phyloP scores from a whole-genome alignment of 2,888 invertebrate species.

The Lysandra coridon region DNA sequence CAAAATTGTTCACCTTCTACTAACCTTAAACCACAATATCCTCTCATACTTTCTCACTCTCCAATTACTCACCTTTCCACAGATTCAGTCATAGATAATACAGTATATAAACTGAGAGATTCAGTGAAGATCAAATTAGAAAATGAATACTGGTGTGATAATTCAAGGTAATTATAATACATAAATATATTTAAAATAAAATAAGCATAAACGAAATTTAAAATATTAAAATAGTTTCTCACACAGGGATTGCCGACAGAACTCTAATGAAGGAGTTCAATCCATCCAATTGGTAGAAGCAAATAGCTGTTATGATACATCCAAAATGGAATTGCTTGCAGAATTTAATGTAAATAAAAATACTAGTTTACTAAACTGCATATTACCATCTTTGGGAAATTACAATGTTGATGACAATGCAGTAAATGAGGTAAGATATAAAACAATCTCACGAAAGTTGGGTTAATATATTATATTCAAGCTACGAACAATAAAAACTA shows the following conservation, averaged over 20 bases:
- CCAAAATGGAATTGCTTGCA: constrained; percentile 59
- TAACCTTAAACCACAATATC: not conserved
- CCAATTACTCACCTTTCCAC: constrained; percentile 31
- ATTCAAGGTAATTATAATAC: not conserved
- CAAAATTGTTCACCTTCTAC: not conserved
- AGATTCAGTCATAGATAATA: constrained; percentile 30
- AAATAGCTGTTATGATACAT: constrained; percentile 51
- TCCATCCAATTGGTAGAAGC: constrained; percentile 69
- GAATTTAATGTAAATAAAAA: constrained; percentile 68
- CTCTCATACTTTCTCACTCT: constrained; percentile 40
- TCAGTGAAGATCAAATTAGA: constrained; percentile 32
- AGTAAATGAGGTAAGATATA: constrained; percentile 57
- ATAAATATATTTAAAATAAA: not conserved
- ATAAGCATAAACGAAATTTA: not conserved
- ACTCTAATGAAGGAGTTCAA: constrained; percentile 59
- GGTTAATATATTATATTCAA: not conserved
- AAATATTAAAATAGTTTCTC: not conserved
- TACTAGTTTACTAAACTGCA: constrained; percentile 66
- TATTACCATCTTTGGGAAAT: constrained; percentile 67
- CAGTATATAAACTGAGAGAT: constrained; percentile 22
- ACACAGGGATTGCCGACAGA: constrained; percentile 48
- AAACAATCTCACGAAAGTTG: no score
- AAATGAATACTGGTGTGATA: constrained; percentile 18
- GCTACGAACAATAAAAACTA: no score
- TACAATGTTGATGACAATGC: constrained; percentile 65